phyloP scores from a whole-genome alignment of 2,888 invertebrate species.

The Steinernema scapterisci region DNA sequence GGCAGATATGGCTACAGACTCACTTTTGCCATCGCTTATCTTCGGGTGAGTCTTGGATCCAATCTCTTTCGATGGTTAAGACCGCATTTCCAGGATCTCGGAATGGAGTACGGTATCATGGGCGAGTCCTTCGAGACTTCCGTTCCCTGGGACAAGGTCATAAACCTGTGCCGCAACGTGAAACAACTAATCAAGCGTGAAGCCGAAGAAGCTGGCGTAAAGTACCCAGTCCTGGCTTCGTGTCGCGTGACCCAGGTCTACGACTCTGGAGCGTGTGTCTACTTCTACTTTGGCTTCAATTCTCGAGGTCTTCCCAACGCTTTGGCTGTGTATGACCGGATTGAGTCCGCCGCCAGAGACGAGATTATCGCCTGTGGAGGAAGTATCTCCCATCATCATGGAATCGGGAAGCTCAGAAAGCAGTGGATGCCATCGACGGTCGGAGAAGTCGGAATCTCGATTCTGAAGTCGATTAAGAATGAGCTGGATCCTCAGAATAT shows the following conservation, averaged over 20 bases:
- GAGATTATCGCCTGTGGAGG: slow-evolving; percentile 89
- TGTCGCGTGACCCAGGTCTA: slow-evolving; percentile 88
- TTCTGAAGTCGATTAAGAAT: slow-evolving; percentile 82
- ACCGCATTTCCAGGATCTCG: slow-evolving; percentile 86
- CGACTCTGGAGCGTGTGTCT: slow-evolving; percentile 94
- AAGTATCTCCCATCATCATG: slow-evolving; percentile 88
- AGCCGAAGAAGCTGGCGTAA: slow-evolving; percentile 69
- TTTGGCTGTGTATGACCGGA: slow-evolving; percentile 12
- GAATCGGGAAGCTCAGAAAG: slow-evolving; percentile 85
- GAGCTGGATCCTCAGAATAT: slow-evolving; percentile 91
- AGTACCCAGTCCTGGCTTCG: slow-evolving; percentile 70
- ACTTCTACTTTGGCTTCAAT: slow-evolving; percentile 89
- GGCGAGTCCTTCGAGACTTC: slow-evolving; percentile 99
- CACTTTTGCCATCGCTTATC: slow-evolving; percentile 96
- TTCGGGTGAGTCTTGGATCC: no score
- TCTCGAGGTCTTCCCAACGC: slow-evolving; percentile 64
- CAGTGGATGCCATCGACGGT: slow-evolving; percentile 85
- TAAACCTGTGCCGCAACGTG: slow-evolving; percentile 82
- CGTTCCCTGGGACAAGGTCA: slow-evolving; percentile 74
- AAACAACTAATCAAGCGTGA: slow-evolving; percentile 78
- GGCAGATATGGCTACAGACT: slow-evolving; percentile 93
- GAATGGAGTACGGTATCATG: slow-evolving; percentile 82
- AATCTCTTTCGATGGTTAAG: no score
- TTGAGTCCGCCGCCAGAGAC: slow-evolving; percentile 79
- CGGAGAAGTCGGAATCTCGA: slow-evolving; percentile 79